Percentiles rank a stretch among this genome's conserved stretches.
These are phyloP conservation scores for Diachasma alloeum DNA, from an alignment of 1,140 invertebrate genomes.

Conservation along the genomic window DNA sequence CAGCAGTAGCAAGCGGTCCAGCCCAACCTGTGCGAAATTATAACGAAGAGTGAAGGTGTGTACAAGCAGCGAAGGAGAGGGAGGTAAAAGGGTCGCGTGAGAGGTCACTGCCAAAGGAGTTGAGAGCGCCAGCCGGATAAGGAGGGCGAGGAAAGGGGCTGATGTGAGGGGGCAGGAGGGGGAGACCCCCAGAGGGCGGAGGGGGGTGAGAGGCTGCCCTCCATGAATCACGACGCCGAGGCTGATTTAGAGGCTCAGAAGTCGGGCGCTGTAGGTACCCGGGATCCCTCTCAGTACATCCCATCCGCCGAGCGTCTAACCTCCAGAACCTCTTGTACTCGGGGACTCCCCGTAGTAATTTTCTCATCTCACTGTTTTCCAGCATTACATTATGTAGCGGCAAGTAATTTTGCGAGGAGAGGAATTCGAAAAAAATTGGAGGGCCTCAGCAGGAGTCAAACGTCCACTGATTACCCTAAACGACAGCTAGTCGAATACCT, in stretches of 20 bases:
- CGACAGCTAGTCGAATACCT: too few relatives aligned
- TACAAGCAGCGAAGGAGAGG: neutral
- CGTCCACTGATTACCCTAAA: too few relatives aligned
- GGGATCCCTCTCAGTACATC: conserved; percentile 24
- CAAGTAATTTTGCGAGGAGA: neutral
- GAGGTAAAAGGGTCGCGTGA: conserved; percentile 56
- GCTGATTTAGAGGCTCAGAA: conserved; percentile 64
- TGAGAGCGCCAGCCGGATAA: conserved; percentile 34
- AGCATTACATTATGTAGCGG: neutral
- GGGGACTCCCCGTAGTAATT: neutral
- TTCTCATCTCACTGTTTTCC: neutral
- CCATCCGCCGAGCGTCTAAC: conserved; percentile 42
- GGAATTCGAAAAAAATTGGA: too few relatives aligned
- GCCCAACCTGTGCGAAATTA: too few relatives aligned
- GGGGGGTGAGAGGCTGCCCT: conserved; percentile 33
- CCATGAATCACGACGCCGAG: conserved; percentile 45
- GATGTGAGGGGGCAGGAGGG: conserved; percentile 2
- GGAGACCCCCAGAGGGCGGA: neutral
- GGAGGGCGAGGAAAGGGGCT: conserved; percentile 44
- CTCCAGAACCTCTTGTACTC: conserved; percentile 45
- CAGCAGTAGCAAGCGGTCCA: too few relatives aligned
- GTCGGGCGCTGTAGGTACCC: conserved; percentile 51
- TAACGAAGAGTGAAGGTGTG: neutral
- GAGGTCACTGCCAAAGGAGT: conserved; percentile 57
- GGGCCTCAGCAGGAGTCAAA: too few relatives aligned